A percentile compares a stretch with the other conserved stretches of the same genome.
Evolutionary conservation across 2,888 invertebrate species (phyloP).

Genomic region (Drosophila nigricruria): DNA sequence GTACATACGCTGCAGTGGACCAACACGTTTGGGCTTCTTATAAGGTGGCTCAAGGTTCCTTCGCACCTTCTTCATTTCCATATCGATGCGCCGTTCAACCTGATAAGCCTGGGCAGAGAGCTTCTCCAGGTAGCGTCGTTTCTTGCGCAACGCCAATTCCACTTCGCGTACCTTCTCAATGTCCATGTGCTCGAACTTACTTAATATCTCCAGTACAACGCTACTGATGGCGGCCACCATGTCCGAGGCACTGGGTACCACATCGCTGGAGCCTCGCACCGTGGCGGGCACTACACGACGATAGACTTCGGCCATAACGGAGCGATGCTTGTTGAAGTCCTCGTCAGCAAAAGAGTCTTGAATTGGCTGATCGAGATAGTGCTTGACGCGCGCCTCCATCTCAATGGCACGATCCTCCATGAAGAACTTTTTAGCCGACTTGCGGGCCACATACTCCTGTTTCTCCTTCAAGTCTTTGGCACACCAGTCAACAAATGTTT

Average conservation of each 20-base stretch:
- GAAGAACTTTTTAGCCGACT: slow-evolving; percentile 82
- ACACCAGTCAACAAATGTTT: slow-evolving; percentile 82
- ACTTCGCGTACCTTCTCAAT: slow-evolving; percentile 51
- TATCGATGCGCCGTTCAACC: slow-evolving; percentile 81
- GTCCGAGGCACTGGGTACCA: slow-evolving; percentile 69
- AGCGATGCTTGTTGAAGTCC: slow-evolving; percentile 67
- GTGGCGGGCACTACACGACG: slow-evolving; percentile 76
- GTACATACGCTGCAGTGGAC: slow-evolving; percentile 72
- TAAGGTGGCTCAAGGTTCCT: slow-evolving; percentile 82
- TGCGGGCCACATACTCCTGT: slow-evolving; percentile 79
- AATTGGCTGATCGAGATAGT: slow-evolving; percentile 72
- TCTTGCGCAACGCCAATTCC: slow-evolving; percentile 74
- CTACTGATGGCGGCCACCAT: slow-evolving; percentile 82
- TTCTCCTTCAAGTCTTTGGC: slow-evolving; percentile 77
- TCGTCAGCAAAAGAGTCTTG: slow-evolving; percentile 70
- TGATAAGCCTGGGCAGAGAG: slow-evolving; percentile 80
- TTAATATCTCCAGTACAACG: slow-evolving; percentile 71
- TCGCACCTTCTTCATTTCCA: slow-evolving; percentile 81
- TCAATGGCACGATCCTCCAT: slow-evolving; percentile 80
- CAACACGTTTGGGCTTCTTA: slow-evolving; percentile 67
- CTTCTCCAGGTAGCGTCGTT: slow-evolving; percentile 67
- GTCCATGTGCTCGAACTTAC: slow-evolving; percentile 81
- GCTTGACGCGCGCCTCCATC: slow-evolving; percentile 65
- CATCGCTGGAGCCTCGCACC: slow-evolving; percentile 73
- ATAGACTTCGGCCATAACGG: slow-evolving; percentile 80